Percentiles rank a stretch among this genome's conserved stretches.
Evolutionary conservation across 2,113 vertebrate species (phyloP).

Genomic region (Falco punctatus): DNA sequence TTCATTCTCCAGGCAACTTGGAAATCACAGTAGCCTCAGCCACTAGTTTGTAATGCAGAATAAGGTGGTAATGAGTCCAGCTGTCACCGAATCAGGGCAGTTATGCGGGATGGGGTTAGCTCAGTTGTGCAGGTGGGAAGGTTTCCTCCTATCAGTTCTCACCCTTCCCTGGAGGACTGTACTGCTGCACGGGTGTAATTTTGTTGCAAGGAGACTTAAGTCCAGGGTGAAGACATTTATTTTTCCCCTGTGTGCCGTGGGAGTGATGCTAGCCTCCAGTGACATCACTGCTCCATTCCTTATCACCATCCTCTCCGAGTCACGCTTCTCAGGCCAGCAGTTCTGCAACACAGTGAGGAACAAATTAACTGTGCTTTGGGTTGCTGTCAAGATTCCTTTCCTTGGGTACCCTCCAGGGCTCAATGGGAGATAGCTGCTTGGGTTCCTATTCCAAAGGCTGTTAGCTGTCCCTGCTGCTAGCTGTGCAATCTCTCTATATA

Average conservation of each 20-base stretch:
- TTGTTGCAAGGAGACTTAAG: neutral
- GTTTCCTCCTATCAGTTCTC: neutral
- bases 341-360: neutral
- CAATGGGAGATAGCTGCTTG: neutral
- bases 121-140: neutral
- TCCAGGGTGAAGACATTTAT: neutral
- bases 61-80: neutral
- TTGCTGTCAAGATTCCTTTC: neutral
- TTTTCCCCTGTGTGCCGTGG: neutral
- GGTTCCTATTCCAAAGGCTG: neutral
- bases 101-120: neutral
- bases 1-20: neutral
- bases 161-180: neutral
- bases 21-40: neutral
- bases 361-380: neutral
- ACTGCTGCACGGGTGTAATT: neutral
- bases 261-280: neutral
- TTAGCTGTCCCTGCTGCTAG: neutral
- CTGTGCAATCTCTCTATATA: neutral
- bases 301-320: neutral
- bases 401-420: neutral
- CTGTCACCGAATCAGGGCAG: neutral
- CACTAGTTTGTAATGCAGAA: neutral
- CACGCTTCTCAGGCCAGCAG: neutral
- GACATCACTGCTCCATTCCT: fast-evolving